phyloP scores from a whole-genome alignment of 2,797 vertebrate species.

The Hirundo rustica region DNA sequence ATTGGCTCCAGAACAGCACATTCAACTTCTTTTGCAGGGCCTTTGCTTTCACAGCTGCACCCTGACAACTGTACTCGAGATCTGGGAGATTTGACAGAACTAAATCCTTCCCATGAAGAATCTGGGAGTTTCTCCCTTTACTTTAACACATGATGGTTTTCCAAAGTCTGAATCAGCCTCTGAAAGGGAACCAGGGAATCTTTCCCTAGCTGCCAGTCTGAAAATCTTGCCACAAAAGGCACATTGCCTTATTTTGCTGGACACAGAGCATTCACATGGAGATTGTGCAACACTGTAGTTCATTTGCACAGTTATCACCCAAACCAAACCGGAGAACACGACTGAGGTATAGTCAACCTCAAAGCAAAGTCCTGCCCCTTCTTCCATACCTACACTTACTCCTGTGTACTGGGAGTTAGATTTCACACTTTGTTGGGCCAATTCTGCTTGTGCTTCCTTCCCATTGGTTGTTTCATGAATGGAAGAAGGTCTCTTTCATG shows the following conservation, averaged over 20 bases:
- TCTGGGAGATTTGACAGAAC: not conserved
- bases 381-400: not conserved
- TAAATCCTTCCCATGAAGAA: not conserved
- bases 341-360: not conserved
- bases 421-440: not conserved
- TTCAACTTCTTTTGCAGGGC: not conserved
- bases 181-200: not conserved
- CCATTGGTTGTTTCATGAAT: not conserved
- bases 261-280: not conserved
- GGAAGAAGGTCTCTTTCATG: constrained; percentile 5
- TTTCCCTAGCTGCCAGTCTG: not conserved
- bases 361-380: not conserved
- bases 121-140: not conserved
- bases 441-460: not conserved
- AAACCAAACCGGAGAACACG: not conserved
- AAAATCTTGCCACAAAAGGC: not conserved
- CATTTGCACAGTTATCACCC: not conserved
- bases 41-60: not conserved
- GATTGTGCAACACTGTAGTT: not conserved
- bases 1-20: not conserved
- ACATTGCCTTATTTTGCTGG: not conserved
- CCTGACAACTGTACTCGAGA: not conserved
- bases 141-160: not conserved
- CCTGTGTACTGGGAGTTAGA: not conserved
- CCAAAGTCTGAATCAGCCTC: constrained; percentile 4